Percentiles rank a stretch among this genome's conserved stretches.
These are phyloP conservation scores for Enteromius thamalakanensis DNA, from an alignment of 2,797 vertebrate genomes.

Conservation along the genomic window DNA sequence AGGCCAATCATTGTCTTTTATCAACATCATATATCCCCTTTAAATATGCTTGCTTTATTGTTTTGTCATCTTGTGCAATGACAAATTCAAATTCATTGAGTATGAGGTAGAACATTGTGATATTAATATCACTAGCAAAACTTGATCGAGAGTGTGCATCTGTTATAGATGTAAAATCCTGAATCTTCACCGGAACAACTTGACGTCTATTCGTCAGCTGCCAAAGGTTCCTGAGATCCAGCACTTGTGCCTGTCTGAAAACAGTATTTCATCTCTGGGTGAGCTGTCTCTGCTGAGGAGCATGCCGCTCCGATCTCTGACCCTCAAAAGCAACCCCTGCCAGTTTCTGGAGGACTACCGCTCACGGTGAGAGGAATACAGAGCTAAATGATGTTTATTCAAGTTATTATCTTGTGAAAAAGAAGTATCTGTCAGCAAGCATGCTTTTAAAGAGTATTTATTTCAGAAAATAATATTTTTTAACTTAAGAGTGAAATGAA, in stretches of 20 bases:
- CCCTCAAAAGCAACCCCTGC: conserved; percentile 88
- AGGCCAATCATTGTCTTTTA: too few species aligned
- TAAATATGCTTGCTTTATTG: neutral
- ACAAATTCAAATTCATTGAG: neutral
- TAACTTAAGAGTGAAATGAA: neutral
- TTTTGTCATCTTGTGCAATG: neutral
- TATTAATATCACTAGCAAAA: neutral
- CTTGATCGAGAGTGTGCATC: conserved; percentile 51
- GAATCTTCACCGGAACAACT: conserved; percentile 89
- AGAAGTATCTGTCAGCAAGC: neutral
- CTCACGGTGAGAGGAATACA: conserved; percentile 76
- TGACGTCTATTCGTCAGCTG: conserved; percentile 89
- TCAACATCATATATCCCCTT: too few species aligned
- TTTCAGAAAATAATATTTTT: neutral
- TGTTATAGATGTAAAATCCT: conserved; percentile 86
- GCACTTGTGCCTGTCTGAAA: conserved; percentile 90
- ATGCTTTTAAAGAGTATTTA: neutral
- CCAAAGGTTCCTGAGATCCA: conserved; percentile 91
- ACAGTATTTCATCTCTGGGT: conserved; percentile 82
- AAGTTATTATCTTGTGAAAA: neutral
- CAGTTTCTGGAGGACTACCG: conserved; percentile 90
- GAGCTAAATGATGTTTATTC: neutral
- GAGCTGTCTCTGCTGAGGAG: conserved; percentile 81
- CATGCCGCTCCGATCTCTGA: conserved; percentile 84
- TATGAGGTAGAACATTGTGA: neutral